These are phyloP conservation scores for Atethmia centrago DNA, from an alignment of 2,888 invertebrate species.

Conservation along the genomic window DNA sequence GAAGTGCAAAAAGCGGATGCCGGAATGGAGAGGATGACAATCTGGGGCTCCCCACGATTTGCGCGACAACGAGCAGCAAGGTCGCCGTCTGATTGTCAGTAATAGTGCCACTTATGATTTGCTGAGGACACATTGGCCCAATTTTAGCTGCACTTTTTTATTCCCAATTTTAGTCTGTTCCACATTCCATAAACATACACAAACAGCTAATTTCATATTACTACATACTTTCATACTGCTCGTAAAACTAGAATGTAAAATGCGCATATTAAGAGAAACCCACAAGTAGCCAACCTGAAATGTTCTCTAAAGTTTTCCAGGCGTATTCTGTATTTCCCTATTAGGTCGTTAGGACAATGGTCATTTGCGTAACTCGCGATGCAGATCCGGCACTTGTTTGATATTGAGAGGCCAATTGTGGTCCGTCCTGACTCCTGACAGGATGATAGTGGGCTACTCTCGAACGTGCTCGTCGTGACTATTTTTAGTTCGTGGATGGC, in stretches of 20 bases:
- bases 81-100: slow-evolving; percentile 88
- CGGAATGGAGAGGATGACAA: slow-evolving; percentile 87
- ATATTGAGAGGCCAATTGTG: slow-evolving; percentile 76
- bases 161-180: slow-evolving; percentile 29
- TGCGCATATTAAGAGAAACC: background rate
- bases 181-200: background rate
- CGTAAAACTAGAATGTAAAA: background rate
- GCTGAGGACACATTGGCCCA: slow-evolving; percentile 84
- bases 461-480: slow-evolving; percentile 79
- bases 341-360: slow-evolving; percentile 63
- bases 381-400: slow-evolving; percentile 68
- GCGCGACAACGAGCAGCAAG: slow-evolving; percentile 88
- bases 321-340: slow-evolving; percentile 59
- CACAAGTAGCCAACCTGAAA: slow-evolving; percentile 2
- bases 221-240: background rate
- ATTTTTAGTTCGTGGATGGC: slow-evolving; percentile 85
- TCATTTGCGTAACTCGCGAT: slow-evolving; percentile 68
- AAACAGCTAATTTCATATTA: background rate
- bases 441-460: slow-evolving; percentile 82
- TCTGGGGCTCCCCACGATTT: slow-evolving; percentile 88
- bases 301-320: slow-evolving; percentile 40
- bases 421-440: slow-evolving; percentile 78
- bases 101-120: slow-evolving; percentile 85
- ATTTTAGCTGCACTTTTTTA: slow-evolving; percentile 75
- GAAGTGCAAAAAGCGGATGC: slow-evolving; percentile 88